Conservation (phyloP, 2,113 vertebrate genomes). For the Atractosteus spatula region DNA sequence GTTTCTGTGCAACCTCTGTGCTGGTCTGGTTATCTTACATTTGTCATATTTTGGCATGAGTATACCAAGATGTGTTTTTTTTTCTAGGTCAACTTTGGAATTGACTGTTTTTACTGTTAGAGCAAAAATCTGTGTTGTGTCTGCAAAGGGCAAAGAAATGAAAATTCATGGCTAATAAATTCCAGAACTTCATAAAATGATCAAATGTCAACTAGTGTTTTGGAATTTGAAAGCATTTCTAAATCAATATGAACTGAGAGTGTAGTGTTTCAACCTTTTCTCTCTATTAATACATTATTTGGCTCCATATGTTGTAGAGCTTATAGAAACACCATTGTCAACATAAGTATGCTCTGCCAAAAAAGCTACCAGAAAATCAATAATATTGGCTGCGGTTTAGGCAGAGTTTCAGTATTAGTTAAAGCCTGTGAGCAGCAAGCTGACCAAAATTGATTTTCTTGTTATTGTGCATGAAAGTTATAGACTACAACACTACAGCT, state of each 20-base stretch:
- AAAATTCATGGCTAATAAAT: constrained; percentile 14
- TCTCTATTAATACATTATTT: background rate
- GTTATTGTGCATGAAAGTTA: background rate
- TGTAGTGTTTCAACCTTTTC: background rate
- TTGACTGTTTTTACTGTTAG: no score
- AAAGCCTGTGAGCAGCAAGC: background rate
- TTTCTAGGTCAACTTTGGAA: no score
- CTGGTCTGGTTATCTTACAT: no score
- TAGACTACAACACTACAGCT: background rate
- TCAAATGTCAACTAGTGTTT: constrained; percentile 13
- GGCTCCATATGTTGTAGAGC: background rate
- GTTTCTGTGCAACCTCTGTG: no score
- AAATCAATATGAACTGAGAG: constrained; percentile 17
- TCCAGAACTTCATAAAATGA: background rate
- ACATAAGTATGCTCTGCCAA: background rate
- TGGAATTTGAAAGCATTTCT: constrained; percentile 2
- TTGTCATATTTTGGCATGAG: no score
- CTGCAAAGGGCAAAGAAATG: constrained; percentile 6
- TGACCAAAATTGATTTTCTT: constrained; percentile 9
- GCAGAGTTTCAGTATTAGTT: background rate
- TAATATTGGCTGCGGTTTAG: background rate
- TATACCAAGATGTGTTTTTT: no score
- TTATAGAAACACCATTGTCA: background rate
- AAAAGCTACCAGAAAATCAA: background rate
- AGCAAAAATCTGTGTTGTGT: background rate